These are phyloP conservation scores for Drosophila prosaltans DNA, from an alignment of 1,140 invertebrate genomes.

Conservation along the genomic window DNA sequence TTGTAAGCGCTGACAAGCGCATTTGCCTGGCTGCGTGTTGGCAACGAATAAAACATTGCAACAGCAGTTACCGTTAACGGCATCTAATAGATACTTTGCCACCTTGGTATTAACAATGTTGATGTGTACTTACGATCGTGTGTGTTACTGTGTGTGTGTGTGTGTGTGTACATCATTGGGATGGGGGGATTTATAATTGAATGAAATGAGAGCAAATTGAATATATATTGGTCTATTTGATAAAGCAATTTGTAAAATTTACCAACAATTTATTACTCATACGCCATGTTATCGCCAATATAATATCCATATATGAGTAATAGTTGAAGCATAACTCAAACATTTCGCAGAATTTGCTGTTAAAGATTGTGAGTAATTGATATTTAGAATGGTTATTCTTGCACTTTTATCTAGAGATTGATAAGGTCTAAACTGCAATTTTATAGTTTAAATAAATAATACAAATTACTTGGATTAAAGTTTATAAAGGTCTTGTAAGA, in stretches of 20 bases:
- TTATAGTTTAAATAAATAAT: too few species aligned
- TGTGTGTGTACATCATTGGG: slow-evolving; percentile 20
- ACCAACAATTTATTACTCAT: slow-evolving; percentile 23
- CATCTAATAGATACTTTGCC: slow-evolving; percentile 79
- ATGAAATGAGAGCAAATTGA: slow-evolving; percentile 32
- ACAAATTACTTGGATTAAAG: too few species aligned
- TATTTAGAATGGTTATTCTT: too few species aligned
- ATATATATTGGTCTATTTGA: slow-evolving; percentile 17
- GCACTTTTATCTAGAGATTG: too few species aligned
- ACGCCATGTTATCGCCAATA: slow-evolving; percentile 25
- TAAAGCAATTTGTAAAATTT: neutral
- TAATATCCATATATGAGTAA: neutral
- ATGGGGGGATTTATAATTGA: slow-evolving; percentile 41
- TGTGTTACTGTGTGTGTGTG: slow-evolving; percentile 16
- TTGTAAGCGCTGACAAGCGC: slow-evolving; percentile 55
- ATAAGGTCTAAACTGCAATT: too few species aligned
- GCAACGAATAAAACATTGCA: slow-evolving; percentile 62
- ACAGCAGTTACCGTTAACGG: slow-evolving; percentile 73
- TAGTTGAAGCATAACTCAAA: neutral
- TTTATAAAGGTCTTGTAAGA: too few species aligned
- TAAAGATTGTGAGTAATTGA: neutral
- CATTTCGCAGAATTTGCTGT: neutral
- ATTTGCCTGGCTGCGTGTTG: slow-evolving; percentile 68
- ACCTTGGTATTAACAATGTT: slow-evolving; percentile 68
- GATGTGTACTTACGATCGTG: slow-evolving; percentile 7